These are phyloP conservation scores for Phengaris alcon DNA, from an alignment of 2,888 invertebrate genomes.

Conservation along the genomic window DNA sequence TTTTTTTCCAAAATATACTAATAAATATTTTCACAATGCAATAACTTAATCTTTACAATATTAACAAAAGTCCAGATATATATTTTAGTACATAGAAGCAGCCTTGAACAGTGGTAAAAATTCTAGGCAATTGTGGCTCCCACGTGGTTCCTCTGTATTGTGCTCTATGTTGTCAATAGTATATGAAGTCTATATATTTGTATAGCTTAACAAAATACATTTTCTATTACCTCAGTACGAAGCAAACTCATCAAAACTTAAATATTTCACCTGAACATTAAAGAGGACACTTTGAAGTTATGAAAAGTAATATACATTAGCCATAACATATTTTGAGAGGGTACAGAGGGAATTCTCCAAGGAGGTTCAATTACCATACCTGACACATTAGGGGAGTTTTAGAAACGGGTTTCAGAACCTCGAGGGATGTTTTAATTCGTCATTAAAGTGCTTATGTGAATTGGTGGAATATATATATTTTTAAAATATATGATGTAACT, in stretches of 20 bases:
- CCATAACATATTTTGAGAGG: not conserved
- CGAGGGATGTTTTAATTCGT: not conserved
- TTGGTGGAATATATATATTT: not conserved
- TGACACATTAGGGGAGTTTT: constrained; percentile 1
- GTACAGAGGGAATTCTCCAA: not conserved
- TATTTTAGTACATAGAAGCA: too few relatives aligned
- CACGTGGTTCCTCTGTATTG: too few relatives aligned
- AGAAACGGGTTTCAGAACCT: not conserved
- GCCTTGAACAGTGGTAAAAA: too few relatives aligned
- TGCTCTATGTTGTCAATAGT: too few relatives aligned
- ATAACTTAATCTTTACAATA: too few relatives aligned
- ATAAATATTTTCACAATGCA: too few relatives aligned
- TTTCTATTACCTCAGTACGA: not conserved
- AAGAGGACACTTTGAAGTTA: not conserved
- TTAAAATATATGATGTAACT: not conserved
- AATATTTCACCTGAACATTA: not conserved
- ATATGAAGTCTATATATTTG: too few relatives aligned
- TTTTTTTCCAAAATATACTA: too few relatives aligned
- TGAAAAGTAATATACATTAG: not conserved
- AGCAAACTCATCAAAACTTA: not conserved
- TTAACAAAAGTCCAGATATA: too few relatives aligned
- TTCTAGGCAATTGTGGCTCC: too few relatives aligned
- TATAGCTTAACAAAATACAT: too few relatives aligned
- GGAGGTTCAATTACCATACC: constrained; percentile 1
- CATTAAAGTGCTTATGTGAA: not conserved